Evolutionary conservation across 2,113 vertebrate genomes (phyloP).

Genomic region (Fulica atra): DNA sequence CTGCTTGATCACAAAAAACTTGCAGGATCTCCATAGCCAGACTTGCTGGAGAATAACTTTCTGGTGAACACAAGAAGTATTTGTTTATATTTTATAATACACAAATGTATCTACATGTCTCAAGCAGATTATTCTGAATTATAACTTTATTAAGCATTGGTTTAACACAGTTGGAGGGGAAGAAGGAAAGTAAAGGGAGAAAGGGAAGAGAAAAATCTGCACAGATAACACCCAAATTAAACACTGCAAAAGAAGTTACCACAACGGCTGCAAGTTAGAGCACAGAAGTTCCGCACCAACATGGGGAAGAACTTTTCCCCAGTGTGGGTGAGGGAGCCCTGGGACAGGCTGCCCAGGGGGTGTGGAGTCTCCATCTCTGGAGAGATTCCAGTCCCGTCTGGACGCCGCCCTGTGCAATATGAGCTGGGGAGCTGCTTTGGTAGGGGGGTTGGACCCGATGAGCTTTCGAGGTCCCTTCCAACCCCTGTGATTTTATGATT

Average conservation of each 20-base stretch:
- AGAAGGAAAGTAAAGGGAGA: not conserved
- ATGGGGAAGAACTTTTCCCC: too few species aligned
- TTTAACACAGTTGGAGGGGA: not conserved
- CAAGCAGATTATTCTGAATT: not conserved
- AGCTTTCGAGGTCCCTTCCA: too few species aligned
- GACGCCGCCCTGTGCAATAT: too few species aligned
- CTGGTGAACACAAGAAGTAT: slow-evolving; percentile 70
- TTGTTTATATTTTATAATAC: not conserved
- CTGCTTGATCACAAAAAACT: slow-evolving; percentile 87
- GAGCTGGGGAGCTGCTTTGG: too few species aligned
- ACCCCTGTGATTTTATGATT: too few species aligned
- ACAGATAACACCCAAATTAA: not conserved
- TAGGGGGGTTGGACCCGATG: too few species aligned
- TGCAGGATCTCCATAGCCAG: slow-evolving; percentile 87
- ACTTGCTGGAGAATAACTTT: slow-evolving; percentile 81
- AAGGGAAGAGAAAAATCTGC: not conserved
- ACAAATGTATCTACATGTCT: not conserved
- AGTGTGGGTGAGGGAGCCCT: too few species aligned
- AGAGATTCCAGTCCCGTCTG: too few species aligned
- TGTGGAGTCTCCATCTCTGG: too few species aligned
- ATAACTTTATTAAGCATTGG: not conserved
- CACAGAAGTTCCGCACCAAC: too few species aligned
- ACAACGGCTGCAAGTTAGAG: too few species aligned
- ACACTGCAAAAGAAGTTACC: not conserved
- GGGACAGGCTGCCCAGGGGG: too few species aligned